Conservation (phyloP, 1,140 invertebrate genomes). For the Anagrus nilaparvatae region DNA sequence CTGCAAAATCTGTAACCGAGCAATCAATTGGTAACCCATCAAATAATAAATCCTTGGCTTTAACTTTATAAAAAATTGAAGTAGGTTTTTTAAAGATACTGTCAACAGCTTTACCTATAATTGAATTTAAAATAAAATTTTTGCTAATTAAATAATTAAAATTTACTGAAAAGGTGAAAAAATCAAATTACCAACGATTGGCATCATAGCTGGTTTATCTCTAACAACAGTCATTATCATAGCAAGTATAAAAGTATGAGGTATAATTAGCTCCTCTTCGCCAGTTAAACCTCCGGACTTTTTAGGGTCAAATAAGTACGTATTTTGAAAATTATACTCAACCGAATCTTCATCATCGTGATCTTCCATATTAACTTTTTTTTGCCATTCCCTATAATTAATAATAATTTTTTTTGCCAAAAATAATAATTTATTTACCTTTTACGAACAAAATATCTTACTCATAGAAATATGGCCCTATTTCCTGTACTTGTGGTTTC, state of each 20-base stretch:
- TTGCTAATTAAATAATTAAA: no score
- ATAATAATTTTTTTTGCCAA: no score
- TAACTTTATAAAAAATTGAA: constrained; percentile 50
- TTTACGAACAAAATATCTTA: constrained; percentile 37
- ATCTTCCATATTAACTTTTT: constrained; percentile 62
- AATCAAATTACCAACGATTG: constrained; percentile 45
- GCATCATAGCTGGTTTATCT: constrained; percentile 53
- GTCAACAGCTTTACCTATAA: constrained; percentile 25
- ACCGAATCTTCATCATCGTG: constrained; percentile 59
- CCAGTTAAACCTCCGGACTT: constrained; percentile 57
- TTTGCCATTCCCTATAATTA: constrained; percentile 65
- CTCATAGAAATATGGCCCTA: constrained; percentile 70
- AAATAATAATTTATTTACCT: no score
- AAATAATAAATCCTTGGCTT: constrained; percentile 59
- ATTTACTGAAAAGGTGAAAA: no score
- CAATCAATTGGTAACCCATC: constrained; percentile 62
- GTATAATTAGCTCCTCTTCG: constrained; percentile 54
- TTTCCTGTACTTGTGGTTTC: constrained; percentile 58
- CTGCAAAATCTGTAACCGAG: constrained; percentile 57
- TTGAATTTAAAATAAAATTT: no score
- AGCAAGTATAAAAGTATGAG: constrained; percentile 50
- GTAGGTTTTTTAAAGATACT: constrained; percentile 54
- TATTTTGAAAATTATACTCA: constrained; percentile 52
- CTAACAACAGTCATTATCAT: constrained; percentile 41
- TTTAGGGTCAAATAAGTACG: constrained; percentile 51